phyloP scores from a whole-genome alignment of 1,140 invertebrate genomes.

The Chionoecetes opilio region DNA sequence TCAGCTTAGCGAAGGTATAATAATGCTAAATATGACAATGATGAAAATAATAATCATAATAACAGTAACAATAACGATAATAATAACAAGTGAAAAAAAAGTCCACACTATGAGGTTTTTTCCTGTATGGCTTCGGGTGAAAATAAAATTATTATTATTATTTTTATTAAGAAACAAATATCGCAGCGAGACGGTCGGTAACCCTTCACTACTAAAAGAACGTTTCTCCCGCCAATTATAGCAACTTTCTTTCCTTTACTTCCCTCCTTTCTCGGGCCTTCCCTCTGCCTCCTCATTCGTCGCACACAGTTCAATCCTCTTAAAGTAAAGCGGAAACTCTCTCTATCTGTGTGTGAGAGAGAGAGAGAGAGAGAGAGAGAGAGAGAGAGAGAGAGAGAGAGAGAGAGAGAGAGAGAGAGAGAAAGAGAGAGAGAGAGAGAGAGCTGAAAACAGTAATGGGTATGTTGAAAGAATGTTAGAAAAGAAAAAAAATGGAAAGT shows the following conservation, averaged over 20 bases:
- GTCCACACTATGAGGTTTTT: no score
- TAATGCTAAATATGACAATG: background rate
- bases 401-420: constrained; percentile 41
- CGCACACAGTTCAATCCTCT: no score
- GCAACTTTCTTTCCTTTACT: background rate
- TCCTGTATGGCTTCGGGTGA: no score
- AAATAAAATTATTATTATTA: no score
- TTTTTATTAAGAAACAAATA: no score
- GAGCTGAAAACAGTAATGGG: no score
- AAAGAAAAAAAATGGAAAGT: no score
- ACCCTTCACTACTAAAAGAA: background rate
- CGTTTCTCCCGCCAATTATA: background rate
- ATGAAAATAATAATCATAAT: background rate
- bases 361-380: constrained; percentile 1
- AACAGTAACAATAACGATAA: background rate
- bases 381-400: constrained; percentile 33
- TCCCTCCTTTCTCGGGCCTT: background rate
- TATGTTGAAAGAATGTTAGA: no score
- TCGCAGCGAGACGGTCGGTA: no score
- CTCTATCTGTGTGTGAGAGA: background rate
- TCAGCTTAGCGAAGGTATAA: no score
- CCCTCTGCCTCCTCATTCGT: background rate
- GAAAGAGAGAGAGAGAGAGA: constrained; percentile 8
- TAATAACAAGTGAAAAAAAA: background rate
- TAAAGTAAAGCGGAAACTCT: background rate